Conservation (phyloP, 2,113 vertebrate genomes). For the Zosterops japonicus region DNA sequence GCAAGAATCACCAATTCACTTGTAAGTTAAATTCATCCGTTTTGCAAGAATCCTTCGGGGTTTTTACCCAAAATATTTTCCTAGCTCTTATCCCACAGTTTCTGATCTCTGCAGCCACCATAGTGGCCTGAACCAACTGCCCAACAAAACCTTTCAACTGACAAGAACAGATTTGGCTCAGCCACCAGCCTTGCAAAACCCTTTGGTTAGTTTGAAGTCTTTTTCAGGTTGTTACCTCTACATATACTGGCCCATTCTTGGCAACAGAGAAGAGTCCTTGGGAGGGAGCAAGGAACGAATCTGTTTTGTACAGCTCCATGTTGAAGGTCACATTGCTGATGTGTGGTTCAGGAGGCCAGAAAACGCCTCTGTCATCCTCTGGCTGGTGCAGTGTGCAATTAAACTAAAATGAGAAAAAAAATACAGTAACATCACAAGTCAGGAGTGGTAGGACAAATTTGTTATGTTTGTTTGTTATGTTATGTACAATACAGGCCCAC, state of each 20-base stretch:
- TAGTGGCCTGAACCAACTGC: not conserved
- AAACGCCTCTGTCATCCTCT: constrained; percentile 23
- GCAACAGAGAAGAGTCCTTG: constrained; percentile 81
- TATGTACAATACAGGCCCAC: not conserved
- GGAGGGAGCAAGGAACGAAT: constrained; percentile 71
- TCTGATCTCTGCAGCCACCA: not conserved
- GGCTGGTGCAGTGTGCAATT: constrained; percentile 84
- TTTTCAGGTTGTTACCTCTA: constrained; percentile 82
- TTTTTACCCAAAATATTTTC: not conserved
- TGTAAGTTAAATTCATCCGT: not conserved
- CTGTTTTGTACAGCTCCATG: constrained; percentile 86
- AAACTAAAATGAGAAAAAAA: constrained; percentile 76
- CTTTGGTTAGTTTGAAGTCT: not conserved
- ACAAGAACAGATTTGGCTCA: not conserved
- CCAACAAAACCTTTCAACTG: not conserved
- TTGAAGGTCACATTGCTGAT: constrained; percentile 80
- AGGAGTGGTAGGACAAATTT: not conserved
- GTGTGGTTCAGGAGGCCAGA: constrained; percentile 56
- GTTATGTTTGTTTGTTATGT: not conserved
- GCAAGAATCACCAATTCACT: not conserved
- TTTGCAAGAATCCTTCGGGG: not conserved
- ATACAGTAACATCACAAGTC: not conserved
- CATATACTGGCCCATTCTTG: constrained; percentile 83
- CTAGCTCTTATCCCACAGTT: not conserved
- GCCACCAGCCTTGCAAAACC: not conserved